These are phyloP conservation scores for Conopomorpha cramerella DNA, from an alignment of 1,140 invertebrate species.

Conservation along the genomic window DNA sequence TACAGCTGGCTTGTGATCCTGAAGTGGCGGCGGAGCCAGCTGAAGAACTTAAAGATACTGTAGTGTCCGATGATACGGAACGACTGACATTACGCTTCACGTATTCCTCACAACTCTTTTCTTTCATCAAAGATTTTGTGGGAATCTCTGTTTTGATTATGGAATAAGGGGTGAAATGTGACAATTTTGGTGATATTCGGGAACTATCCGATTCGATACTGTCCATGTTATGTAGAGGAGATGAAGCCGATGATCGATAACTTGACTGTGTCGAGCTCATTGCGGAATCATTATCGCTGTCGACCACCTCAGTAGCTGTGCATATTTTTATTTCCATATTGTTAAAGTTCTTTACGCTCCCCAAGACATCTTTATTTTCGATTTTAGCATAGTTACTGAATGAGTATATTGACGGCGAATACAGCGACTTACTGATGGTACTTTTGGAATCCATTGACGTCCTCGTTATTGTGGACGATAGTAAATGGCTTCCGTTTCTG, in stretches of 20 bases:
- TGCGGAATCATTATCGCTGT: constrained; percentile 86
- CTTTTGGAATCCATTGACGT: constrained; percentile 28
- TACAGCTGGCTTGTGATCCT: constrained; percentile 70
- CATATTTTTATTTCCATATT: constrained; percentile 46
- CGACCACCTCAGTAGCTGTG: constrained; percentile 61
- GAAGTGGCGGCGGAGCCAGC: constrained; percentile 69
- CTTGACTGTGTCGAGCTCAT: constrained; percentile 76
- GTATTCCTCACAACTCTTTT: constrained; percentile 35
- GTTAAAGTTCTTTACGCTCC: constrained; percentile 33
- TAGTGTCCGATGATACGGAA: constrained; percentile 67
- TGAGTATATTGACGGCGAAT: constrained; percentile 14
- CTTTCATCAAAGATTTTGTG: constrained; percentile 21
- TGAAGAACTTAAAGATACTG: constrained; percentile 64
- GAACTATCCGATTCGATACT: constrained; percentile 49
- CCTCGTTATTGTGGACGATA: too few relatives aligned
- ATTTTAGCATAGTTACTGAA: constrained; percentile 13
- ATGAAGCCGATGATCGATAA: constrained; percentile 76
- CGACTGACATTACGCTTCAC: constrained; percentile 56
- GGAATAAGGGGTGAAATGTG: constrained; percentile 33
- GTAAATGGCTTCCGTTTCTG: too few relatives aligned
- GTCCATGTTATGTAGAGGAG: constrained; percentile 51
- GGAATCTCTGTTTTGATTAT: constrained; percentile 29
- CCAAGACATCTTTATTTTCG: constrained; percentile 26
- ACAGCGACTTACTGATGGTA: constrained; percentile 7
- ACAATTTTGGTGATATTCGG: constrained; percentile 38